Percentiles rank a stretch among this genome's conserved stretches.
Conservation (phyloP, 1,140 invertebrate species). For the Drosophila sucinea region DNA sequence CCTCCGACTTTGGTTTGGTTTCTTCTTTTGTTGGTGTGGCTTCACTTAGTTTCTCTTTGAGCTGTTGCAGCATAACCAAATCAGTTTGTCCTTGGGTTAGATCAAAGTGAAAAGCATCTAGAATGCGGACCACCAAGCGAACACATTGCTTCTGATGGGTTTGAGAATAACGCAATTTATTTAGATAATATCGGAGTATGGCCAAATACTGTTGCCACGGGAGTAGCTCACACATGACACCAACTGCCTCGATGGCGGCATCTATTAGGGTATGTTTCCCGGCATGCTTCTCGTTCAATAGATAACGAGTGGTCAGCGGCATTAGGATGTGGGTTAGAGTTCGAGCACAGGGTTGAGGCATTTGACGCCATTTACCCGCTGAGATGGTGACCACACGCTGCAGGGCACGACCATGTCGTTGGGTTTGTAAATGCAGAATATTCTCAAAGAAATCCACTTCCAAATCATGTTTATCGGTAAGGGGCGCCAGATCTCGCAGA, state of each 20-base stretch:
- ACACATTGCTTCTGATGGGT: constrained; percentile 93
- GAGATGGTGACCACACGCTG: constrained; percentile 65
- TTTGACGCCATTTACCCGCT: constrained; percentile 47
- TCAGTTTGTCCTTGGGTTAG: constrained; percentile 86
- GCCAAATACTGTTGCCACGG: constrained; percentile 95
- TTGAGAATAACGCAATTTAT: constrained; percentile 87
- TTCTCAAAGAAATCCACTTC: constrained; percentile 98
- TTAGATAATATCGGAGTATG: constrained; percentile 91
- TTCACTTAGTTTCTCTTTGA: constrained; percentile 39
- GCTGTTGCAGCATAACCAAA: constrained; percentile 50
- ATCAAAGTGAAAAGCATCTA: constrained; percentile 97
- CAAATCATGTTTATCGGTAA: constrained; percentile 89
- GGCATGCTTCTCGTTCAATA: constrained; percentile 90
- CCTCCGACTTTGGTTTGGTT: constrained; percentile 25
- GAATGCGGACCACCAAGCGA: constrained; percentile 91
- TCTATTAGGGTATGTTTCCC: constrained; percentile 93
- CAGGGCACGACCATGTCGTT: constrained; percentile 91
- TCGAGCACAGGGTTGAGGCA: constrained; percentile 85
- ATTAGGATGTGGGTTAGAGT: constrained; percentile 93
- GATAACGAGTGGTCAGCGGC: constrained; percentile 91
- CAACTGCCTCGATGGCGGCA: constrained; percentile 90
- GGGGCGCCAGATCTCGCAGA: constrained; percentile 88
- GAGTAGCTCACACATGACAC: constrained; percentile 89
- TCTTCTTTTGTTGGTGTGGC: constrained; percentile 23
- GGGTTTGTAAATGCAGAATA: constrained; percentile 92